Conservation (phyloP, 2,888 invertebrate species). For the Scaptomyza caliginosa region DNA sequence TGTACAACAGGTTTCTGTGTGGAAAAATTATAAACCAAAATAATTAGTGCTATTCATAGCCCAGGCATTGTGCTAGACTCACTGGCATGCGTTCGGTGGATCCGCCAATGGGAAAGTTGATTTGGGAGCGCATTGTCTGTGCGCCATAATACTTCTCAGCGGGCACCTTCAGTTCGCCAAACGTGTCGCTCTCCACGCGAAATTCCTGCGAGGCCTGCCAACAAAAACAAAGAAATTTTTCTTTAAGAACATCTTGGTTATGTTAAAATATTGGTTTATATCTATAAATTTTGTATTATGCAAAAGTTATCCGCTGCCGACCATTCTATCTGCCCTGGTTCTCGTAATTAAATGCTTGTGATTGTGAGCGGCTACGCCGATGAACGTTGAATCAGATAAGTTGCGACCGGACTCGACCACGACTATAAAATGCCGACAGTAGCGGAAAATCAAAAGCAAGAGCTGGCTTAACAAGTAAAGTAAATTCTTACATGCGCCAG, state of each 20-base stretch:
- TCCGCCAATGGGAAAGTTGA: slow-evolving; percentile 99
- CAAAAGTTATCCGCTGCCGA: slow-evolving; percentile 12
- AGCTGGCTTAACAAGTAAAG: slow-evolving; percentile 40
- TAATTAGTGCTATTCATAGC: background rate
- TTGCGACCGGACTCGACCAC: background rate
- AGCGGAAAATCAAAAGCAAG: slow-evolving; percentile 22
- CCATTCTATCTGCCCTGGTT: slow-evolving; percentile 32
- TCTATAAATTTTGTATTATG: background rate
- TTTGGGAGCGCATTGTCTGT: slow-evolving; percentile 96
- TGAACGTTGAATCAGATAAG: slow-evolving; percentile 11
- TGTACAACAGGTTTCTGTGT: slow-evolving; percentile 93
- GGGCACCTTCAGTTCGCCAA: slow-evolving; percentile 97
- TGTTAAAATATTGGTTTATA: background rate
- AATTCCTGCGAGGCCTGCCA: slow-evolving; percentile 76
- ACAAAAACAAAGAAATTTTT: background rate
- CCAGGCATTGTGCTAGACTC: slow-evolving; percentile 78
- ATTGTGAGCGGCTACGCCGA: background rate
- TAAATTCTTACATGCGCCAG: background rate
- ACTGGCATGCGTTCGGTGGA: slow-evolving; percentile 97
- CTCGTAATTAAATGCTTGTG: slow-evolving; percentile 28
- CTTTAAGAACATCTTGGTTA: background rate
- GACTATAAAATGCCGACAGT: slow-evolving; percentile 19
- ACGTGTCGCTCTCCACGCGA: slow-evolving; percentile 92
- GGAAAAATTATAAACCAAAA: background rate
- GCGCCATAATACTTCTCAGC: slow-evolving; percentile 97